Evolutionary conservation across 2,888 invertebrate species (phyloP), one percentile per base, ranked within the genome.

Genomic region (Tenthredo notha): DNA sequence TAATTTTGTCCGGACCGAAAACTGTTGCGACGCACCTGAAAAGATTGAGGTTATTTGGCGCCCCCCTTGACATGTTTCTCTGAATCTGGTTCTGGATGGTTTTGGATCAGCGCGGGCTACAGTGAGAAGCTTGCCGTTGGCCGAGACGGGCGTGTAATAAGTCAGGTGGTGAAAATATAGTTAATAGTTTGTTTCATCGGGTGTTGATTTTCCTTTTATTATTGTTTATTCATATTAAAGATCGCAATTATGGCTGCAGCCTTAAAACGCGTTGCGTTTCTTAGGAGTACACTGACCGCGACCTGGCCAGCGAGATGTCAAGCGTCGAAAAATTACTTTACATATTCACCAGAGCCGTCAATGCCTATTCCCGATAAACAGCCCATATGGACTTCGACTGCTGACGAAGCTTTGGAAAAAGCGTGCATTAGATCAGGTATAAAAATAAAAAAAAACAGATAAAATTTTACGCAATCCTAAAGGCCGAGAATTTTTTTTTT

Each of bases 301-400:
- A 88, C 90, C 84, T 89, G 91, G 29, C 75, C 84, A 18, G 86
- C 86, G 37, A 67, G 84, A 29, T 74, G 85, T 9, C 85, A 86
- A 67, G 80, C 84, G 29, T 86, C 91, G 86, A 95, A 96, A 90
- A 95, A 92, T 85, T 98, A 96, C 93, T 97, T 96, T 92, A 96
- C 97, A 0, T 97, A 98, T 91, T 96, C 96, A 33, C 96, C 96
- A 87, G 98, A 98, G 92, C 95, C 98, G 70, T 95, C 97, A 61
- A 97, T 98, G 94, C 97, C 98, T 18, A 94, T 97, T 88, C 95
- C 96, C 47, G 95, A 96, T 87, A 95, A 96, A 87, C 95, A 96
- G 86, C 98, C 98, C 0, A 96, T 96, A 93, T 96, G 95, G 94
- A 94, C 96, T 25, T 89, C 91, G 72, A 94, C 95, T 7, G 96